Base-by-base conservation (phyloP, 2,888 invertebrate species). In the Drosophila nr. fundita region DNA sequence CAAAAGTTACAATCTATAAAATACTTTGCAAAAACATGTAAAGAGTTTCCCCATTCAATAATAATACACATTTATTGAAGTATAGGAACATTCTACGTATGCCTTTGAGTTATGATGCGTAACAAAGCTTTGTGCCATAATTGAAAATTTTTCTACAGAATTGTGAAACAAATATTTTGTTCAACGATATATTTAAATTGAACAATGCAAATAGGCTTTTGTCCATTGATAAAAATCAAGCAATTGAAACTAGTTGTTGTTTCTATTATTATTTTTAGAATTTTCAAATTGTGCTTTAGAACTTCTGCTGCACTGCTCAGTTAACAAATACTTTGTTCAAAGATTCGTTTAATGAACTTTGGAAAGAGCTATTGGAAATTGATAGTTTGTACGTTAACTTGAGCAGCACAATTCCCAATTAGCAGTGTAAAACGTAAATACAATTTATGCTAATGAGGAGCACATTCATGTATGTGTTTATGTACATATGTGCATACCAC, bases 381-480 rank as follows among this genome's bases (percentile, higher is more conserved):
- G 15, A 53, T 34, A 53, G 15, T 15, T 21, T 34, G 8, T 15
- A 3, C 13, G 6, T 34, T 34, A 15, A 45, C 24, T 34, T 24
- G 24, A n/a, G 1, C 8, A 55, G 13, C 15, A 30, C 21, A 15
- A 10, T 27, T 36, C 18, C 24, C 45, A 67, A 45, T 53, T 53
- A 36, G 45, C 45, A 18, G 36, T 36, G 6, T 45, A 13, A 1
- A 57, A 30, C 27, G 24, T 27, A 18, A 54, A 40, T 57, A n/a
- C 34, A 30, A 36, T 27, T 55, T 13, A 57, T 24, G 42, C 27
- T 60, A 60, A 60, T 57, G 52, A 36, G 42, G 42, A 30, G 11
- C 21, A 32, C n/a, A 50, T 18, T 38, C 11, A 34, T 30, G 18
- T 27, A 55, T 63, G 32, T 36, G 15, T 18, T 6, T 7, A 18